Evolutionary conservation across 2,888 invertebrate genomes (phyloP), one percentile per base, ranked within the genome.

Genomic region (Catocala sponsa): DNA sequence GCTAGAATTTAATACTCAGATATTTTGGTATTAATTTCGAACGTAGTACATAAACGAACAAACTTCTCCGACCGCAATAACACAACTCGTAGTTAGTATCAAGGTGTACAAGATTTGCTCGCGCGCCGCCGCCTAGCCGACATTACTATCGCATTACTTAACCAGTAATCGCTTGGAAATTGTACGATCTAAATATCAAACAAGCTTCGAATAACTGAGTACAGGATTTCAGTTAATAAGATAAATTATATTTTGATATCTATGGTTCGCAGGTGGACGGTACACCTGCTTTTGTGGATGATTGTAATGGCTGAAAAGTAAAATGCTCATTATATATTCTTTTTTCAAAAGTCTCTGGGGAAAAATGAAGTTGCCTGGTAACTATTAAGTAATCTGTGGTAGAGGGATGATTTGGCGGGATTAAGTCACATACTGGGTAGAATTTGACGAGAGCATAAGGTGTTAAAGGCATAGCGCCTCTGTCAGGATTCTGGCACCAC

Each of bases 61-160:
- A 76, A 68, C 64, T 62, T 62, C 44, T 5, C 51, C 63, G 65
- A 54, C 69, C 63, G 74, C 74, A 76, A 72, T 76, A 74, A 74
- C 65, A 72, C 60, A 66, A 74, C 64, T 70, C 43, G 60, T 55
- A 68, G 64, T 64, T 66, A 54, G 68, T 66, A 76, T 77, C 81
- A 76, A 76, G 77, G 77, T 76, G 70, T 77, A 70, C 86, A 84
- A 87, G 85, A 86, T 85, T 87, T 87, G 84, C 86, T 77, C 72
- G 72, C 70, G 74, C 71, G 76, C 25, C 70, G 70, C 70, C 70
- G 71, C 70, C 62, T 64, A 53, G 54, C 74, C 76, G 76, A 83
- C 81, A 83, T 80, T 83, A 82, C 76, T 78, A 77, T 79, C 72
- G 78, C 80, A 82, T 86, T 85, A 83, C 79, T 75, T 77, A 76